Evolutionary conservation across 2,797 vertebrate genomes (phyloP), one percentile per base, ranked within the genome.

Genomic region (Philypnodon macrostomus): DNA sequence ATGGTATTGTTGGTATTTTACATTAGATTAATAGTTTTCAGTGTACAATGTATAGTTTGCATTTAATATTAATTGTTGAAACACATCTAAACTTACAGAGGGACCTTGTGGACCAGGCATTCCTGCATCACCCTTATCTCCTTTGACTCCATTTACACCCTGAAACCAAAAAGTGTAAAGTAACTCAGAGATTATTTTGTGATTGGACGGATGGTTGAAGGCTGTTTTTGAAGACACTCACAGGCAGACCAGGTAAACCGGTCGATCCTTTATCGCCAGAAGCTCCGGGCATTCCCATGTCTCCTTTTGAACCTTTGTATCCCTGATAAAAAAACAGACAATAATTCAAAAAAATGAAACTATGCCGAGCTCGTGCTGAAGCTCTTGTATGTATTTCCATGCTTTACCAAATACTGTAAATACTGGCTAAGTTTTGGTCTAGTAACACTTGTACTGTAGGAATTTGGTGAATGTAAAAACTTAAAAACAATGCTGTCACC

Each of bases 291-390:
- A 95, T 93, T 57, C 97, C 97, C 77, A 87, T 79, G 62, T 98
- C 95, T 60, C 97, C 97, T 71, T 96, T 99, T 27, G 95, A 96
- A 26, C 97, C 97, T 87, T 96, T 97, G 73, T 89, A 92, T 52
- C 97, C 97, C 97, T 99, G 63, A 44, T n/a, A n/a, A 5, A n/a
- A 2, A 4, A 10, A 33, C 3, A 31, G 0, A 36, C 1, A 26
- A 27, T 13, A 7, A 7, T 13, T 39, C 4, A 23, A 36, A 12
- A n/a, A n/a, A n/a, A n/a, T n/a, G n/a, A n/a, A n/a, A n/a, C n/a
- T n/a, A n/a, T n/a, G n/a, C n/a, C n/a, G n/a, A n/a, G n/a, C n/a
- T n/a, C n/a, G n/a, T n/a, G n/a, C n/a, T n/a, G n/a, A n/a, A n/a
- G n/a, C 17, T 21, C 12, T n/a, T 23, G 2, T 9, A 40, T 17